phyloP scores from a whole-genome alignment of 2,888 invertebrate species.

The Calameuta pallipes region DNA sequence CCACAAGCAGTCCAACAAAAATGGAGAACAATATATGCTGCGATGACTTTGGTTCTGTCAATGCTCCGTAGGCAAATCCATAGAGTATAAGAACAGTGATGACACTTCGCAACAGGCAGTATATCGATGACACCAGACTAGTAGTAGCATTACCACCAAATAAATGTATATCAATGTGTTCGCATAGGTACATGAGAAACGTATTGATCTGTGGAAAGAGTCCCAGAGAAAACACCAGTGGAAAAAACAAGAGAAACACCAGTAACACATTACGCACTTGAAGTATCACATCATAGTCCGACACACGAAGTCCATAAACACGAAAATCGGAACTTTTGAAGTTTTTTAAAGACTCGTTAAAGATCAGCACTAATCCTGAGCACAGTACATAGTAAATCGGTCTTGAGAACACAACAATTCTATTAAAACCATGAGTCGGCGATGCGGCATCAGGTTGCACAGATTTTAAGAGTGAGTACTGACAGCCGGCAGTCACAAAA shows the following conservation, averaged over 20 bases:
- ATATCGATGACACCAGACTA: conserved; percentile 84
- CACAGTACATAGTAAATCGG: conserved; percentile 94
- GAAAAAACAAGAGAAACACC: conserved; percentile 88
- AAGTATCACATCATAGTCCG: conserved; percentile 74
- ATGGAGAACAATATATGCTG: conserved; percentile 95
- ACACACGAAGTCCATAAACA: conserved; percentile 67
- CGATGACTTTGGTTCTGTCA: conserved; percentile 85
- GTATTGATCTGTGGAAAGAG: conserved; percentile 98
- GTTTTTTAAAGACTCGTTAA: conserved; percentile 62
- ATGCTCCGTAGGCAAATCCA: conserved; percentile 88
- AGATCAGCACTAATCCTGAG: conserved; percentile 55
- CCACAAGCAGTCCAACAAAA: conserved; percentile 89
- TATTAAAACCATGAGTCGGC: conserved; percentile 97
- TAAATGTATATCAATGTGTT: conserved; percentile 92
- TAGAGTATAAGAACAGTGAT: conserved; percentile 84
- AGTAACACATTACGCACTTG: conserved; percentile 80
- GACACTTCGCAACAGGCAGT: conserved; percentile 83
- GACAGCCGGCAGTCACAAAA: conserved; percentile 97
- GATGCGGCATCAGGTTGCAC: conserved; percentile 99
- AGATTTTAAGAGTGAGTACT: conserved; percentile 96
- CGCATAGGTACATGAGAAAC: conserved; percentile 94
- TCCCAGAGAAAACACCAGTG: conserved; percentile 93
- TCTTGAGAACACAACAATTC: conserved; percentile 88
- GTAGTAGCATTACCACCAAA: conserved; percentile 92
- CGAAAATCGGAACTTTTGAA: conserved; percentile 63